These are phyloP conservation scores for Thymelicus acteon DNA, from an alignment of 2,888 invertebrate species.

Conservation along the genomic window DNA sequence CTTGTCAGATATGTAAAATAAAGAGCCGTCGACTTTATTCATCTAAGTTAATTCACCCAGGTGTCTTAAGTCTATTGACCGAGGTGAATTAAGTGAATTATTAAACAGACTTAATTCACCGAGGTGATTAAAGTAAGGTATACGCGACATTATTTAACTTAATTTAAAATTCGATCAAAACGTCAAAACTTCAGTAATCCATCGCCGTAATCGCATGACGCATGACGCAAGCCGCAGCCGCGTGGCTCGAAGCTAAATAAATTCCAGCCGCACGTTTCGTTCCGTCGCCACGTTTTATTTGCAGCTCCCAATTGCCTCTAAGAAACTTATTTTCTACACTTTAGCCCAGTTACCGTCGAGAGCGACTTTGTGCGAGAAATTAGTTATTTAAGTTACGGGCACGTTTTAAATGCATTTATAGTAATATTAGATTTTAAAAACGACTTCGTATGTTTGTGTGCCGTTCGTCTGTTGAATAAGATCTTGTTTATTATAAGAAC, in stretches of 20 bases:
- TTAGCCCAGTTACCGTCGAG: conserved; percentile 25
- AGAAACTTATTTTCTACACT: conserved; percentile 33
- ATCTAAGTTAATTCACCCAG: too few species aligned
- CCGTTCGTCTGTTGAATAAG: too few species aligned
- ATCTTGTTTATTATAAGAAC: too few species aligned
- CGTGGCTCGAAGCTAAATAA: neutral
- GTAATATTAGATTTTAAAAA: neutral
- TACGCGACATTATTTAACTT: too few species aligned
- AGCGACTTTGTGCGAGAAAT: conserved; percentile 16
- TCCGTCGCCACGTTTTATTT: conserved; percentile 22
- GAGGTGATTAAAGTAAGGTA: too few species aligned
- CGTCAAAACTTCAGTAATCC: too few species aligned
- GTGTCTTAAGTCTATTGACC: too few species aligned
- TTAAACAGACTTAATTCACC: too few species aligned
- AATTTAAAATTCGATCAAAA: too few species aligned
- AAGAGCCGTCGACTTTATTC: too few species aligned
- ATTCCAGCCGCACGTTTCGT: conserved; percentile 1
- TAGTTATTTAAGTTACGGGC: conserved; percentile 2
- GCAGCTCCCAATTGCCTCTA: conserved; percentile 24
- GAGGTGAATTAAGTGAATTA: too few species aligned
- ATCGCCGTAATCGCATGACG: neutral
- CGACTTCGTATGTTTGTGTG: neutral
- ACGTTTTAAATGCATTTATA: conserved; percentile 6
- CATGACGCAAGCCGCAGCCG: neutral
- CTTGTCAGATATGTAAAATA: too few species aligned